Evolutionary conservation across 2,888 invertebrate genomes (phyloP).

Genomic region (Chalcis sispes): DNA sequence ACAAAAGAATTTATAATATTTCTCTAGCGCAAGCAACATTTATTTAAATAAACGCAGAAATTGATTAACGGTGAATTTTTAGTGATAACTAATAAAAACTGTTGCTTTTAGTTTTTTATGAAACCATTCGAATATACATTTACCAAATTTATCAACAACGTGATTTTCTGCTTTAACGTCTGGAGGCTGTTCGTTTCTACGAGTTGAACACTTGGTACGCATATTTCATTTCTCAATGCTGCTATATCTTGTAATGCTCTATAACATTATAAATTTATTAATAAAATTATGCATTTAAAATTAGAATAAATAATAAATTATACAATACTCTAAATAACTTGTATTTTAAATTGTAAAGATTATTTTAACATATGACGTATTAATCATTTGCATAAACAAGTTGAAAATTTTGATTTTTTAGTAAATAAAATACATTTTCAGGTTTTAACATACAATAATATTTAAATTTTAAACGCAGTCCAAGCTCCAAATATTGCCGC

Average conservation of each 20-base stretch:
- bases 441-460: no score
- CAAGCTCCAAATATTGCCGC: no score
- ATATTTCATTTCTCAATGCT: constrained; percentile 45
- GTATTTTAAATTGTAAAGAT: no score
- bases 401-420: no score
- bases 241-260: constrained; percentile 53
- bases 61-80: not conserved
- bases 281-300: not conserved
- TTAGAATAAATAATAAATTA: no score
- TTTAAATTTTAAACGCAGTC: no score
- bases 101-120: not conserved
- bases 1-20: not conserved
- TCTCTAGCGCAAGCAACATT: not conserved
- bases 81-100: not conserved
- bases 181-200: constrained; percentile 36
- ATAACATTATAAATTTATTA: constrained; percentile 4
- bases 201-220: constrained; percentile 45
- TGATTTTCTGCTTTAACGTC: constrained; percentile 54
- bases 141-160: constrained; percentile 51
- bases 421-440: no score
- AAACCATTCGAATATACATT: constrained; percentile 6
- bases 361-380: no score
- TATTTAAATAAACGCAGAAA: not conserved
- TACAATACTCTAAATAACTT: no score
- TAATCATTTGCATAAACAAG: no score